Evolutionary conservation across 2,888 invertebrate genomes (phyloP), one percentile per base, ranked within the genome.

Genomic region (Mycalesis mineus): DNA sequence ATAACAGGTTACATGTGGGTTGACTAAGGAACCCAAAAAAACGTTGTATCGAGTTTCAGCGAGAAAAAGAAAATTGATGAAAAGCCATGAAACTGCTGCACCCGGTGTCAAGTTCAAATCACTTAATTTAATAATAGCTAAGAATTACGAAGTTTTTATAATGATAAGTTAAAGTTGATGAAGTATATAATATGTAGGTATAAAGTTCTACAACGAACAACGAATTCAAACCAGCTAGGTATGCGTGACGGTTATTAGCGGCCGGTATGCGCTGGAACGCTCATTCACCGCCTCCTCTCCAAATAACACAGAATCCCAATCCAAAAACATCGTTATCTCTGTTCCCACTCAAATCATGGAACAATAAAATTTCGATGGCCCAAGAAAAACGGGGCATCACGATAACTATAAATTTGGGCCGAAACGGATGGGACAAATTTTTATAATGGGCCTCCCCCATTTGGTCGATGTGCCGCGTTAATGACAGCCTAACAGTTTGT

Each of bases 371-470:
- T 78, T 80, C 78, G 78, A 86, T 80, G 80, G 81, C 72, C 77
- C 70, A 81, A 83, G 82, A 83, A 82, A 83, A 85, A 84, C 86
- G 82, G 80, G 77, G 74, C 80, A 80, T 71, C 76, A 80, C 85
- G 88, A 88, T 88, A 87, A 88, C 82, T 83, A 89, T 89, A 89
- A 89, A 88, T 89, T 88, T 78, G 77, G 76, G 75, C 77, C 83
- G 85, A 82, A 88, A 83, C 85, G 89, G 88, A 88, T 86, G 88
- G 85, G 89, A 89, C 89, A 89, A 89, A 89, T 89, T 88, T 89
- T 88, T 88, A 88, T 88, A 88, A 89, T 89, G 88, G 86, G 75
- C 76, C 82, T 82, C 80, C 81, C 82, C 86, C 85, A 88, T 87
- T 87, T 85, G 82, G 80, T 72, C 69, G 74, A 75, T 73, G 80